phyloP scores from a whole-genome alignment of 2,888 invertebrate genomes.

The Pollenia griseotomentosa region DNA sequence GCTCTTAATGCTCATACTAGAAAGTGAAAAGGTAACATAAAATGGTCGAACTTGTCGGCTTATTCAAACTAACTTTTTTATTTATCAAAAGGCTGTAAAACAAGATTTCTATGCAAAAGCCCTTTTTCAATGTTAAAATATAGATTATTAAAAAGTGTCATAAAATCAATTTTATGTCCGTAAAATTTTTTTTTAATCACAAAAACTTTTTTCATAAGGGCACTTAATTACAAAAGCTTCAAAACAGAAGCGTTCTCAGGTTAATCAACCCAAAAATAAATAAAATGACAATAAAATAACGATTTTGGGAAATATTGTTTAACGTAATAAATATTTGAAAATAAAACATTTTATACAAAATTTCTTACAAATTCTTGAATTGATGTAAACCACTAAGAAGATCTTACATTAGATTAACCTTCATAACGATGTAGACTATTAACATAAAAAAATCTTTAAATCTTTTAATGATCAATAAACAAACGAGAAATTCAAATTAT shows the following conservation, averaged over 20 bases:
- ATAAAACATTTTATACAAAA: neutral
- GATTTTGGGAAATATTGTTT: conserved; percentile 3
- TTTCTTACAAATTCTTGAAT: neutral
- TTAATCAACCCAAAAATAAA: neutral
- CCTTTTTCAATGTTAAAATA: no score
- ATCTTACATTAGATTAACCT: neutral
- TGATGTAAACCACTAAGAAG: conserved; percentile 23
- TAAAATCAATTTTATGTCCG: no score
- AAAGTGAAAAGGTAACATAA: no score
- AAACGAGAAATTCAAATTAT: conserved; percentile 3
- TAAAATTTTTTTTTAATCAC: no score
- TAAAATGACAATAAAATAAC: neutral
- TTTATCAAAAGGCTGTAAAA: no score
- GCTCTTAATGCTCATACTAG: no score
- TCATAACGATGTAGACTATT: neutral
- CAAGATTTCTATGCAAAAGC: no score
- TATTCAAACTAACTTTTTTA: no score
- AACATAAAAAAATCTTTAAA: neutral
- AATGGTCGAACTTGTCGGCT: no score
- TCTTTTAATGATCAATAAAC: conserved; percentile 11
- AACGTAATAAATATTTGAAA: conserved; percentile 12
- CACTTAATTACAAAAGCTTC: neutral
- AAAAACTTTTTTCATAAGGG: no score
- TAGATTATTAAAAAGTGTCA: no score
- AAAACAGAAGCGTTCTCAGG: neutral